Percentiles rank a stretch among this genome's conserved stretches.
phyloP scores from a whole-genome alignment of 2,113 vertebrate species.

The Erythrocercus mccallii region DNA sequence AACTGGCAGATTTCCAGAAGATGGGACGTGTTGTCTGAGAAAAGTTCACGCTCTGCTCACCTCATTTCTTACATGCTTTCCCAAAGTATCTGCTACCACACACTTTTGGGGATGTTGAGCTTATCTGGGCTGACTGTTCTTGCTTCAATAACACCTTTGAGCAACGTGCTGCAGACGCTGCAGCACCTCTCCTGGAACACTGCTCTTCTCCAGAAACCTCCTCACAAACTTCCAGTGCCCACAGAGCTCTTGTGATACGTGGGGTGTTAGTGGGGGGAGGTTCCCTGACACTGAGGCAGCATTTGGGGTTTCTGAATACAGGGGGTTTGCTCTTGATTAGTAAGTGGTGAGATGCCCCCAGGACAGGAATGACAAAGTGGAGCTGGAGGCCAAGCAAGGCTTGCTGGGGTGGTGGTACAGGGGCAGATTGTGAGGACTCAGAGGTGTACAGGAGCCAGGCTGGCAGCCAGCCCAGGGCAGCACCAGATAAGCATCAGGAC shows the following conservation, averaged over 20 bases:
- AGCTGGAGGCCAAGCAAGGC: not conserved
- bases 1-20: slow-evolving; percentile 20
- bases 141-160: not conserved
- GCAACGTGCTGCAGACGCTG: not conserved
- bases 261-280: rapidly evolving
- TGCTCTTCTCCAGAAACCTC: not conserved
- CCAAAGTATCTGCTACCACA: not conserved
- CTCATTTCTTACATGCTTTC: slow-evolving; percentile 34
- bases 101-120: not conserved
- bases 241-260: not conserved
- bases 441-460: not conserved
- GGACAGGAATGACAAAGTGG: not conserved
- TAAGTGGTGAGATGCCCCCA: not conserved
- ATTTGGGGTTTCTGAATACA: not conserved
- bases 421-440: no score
- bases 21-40: slow-evolving; percentile 4
- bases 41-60: not conserved
- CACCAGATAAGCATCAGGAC: not conserved
- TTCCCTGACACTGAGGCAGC: not conserved
- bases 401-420: not conserved
- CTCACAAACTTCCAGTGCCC: not conserved
- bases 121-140: slow-evolving; percentile 1
- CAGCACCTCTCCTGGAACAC: not conserved
- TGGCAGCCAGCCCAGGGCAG: not conserved
- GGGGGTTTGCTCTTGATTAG: not conserved